These are phyloP conservation scores for Osedax fenrisi DNA, from an alignment of 2,888 invertebrate species.

Conservation along the genomic window DNA sequence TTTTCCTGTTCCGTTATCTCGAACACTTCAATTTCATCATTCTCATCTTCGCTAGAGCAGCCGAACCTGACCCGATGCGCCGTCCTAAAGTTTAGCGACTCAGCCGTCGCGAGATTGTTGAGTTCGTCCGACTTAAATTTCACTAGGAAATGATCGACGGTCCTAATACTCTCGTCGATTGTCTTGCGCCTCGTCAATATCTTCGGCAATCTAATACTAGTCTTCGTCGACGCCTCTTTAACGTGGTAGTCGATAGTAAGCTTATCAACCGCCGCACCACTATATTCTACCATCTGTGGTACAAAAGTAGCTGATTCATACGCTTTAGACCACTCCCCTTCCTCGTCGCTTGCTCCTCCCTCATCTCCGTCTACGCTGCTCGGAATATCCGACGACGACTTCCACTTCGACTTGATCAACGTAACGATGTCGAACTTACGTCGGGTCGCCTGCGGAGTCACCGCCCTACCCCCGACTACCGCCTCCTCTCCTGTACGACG, in stretches of 20 bases:
- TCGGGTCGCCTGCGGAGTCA: background rate
- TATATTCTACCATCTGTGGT: too few species aligned
- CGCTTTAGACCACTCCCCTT: background rate
- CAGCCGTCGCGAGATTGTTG: background rate
- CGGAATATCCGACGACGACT: slow-evolving; percentile 11
- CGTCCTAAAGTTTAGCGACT: background rate
- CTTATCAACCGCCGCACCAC: background rate
- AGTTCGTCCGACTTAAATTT: background rate
- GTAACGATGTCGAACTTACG: background rate
- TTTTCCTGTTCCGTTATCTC: background rate
- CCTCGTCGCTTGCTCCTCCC: background rate
- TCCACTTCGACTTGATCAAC: slow-evolving; percentile 17
- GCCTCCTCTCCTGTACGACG: too few species aligned
- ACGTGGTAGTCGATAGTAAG: background rate
- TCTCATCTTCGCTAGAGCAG: background rate
- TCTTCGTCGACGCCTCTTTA: background rate
- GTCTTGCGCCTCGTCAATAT: background rate
- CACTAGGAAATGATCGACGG: background rate
- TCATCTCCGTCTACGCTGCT: background rate
- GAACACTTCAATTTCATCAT: background rate
- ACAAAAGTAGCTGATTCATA: background rate
- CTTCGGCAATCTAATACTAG: background rate
- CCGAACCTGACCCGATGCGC: background rate
- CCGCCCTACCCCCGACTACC: too few species aligned
- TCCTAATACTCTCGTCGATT: background rate